Conservation (phyloP, 2,888 invertebrate species). For the Oscheius onirici region DNA sequence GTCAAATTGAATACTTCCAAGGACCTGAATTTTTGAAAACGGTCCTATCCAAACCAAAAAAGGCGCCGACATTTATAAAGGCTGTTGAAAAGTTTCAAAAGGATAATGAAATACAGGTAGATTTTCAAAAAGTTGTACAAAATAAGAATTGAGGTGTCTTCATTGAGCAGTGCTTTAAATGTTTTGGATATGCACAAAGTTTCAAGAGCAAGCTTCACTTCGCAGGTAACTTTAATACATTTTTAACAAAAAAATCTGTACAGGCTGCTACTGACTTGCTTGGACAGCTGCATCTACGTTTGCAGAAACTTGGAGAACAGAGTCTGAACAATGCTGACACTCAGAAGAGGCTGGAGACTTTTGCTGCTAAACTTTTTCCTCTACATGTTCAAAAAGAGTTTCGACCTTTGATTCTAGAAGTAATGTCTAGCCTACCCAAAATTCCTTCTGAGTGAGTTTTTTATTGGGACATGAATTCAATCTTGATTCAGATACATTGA, state of each 20-base stretch:
- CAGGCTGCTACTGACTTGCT: constrained; percentile 22
- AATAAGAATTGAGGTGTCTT: neutral
- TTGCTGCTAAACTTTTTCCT: constrained; percentile 28
- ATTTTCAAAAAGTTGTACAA: neutral
- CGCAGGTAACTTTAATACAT: constrained; percentile 78
- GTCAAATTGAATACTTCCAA: neutral
- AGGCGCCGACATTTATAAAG: constrained; percentile 79
- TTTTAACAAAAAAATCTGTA: neutral
- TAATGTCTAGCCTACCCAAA: constrained; percentile 4
- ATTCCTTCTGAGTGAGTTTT: constrained; percentile 2
- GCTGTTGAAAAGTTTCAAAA: constrained; percentile 96
- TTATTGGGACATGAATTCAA: no score
- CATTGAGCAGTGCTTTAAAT: constrained; percentile 84
- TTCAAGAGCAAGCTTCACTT: constrained; percentile 90
- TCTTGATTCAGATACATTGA: constrained; percentile 35
- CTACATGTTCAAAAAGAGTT: constrained; percentile 6
- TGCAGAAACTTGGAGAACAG: constrained; percentile 13
- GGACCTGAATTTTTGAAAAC: constrained; percentile 8
- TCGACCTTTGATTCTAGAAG: constrained; percentile 30
- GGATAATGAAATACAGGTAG: constrained; percentile 83
- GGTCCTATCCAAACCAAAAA: constrained; percentile 32
- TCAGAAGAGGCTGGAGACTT: constrained; percentile 11
- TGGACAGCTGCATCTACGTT: neutral
- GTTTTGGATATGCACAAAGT: constrained; percentile 92
- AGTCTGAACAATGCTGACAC: neutral